phyloP scores from a whole-genome alignment of 1,140 invertebrate species.

The Lordiphosa collinella region DNA sequence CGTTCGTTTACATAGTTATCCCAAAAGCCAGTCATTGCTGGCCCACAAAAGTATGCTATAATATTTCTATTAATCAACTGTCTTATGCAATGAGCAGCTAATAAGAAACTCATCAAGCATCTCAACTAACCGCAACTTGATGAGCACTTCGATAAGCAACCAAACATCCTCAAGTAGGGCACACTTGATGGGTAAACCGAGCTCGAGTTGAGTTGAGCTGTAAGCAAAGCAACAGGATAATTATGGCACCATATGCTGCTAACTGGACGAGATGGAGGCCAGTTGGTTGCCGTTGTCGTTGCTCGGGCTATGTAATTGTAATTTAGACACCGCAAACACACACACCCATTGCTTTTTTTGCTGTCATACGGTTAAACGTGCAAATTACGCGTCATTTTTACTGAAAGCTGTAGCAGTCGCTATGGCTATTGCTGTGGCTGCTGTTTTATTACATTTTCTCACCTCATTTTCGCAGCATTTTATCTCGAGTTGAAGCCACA shows the following conservation, averaged over 20 bases:
- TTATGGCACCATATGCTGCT: conserved; percentile 64
- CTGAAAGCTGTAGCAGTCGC: conserved; percentile 53
- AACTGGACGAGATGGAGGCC: conserved; percentile 27
- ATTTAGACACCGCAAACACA: conserved; percentile 51
- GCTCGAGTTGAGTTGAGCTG: conserved; percentile 25
- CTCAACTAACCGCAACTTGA: conserved; percentile 32
- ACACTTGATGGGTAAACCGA: conserved; percentile 41
- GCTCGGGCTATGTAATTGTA: conserved; percentile 55
- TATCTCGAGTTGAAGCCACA: conserved; percentile 38
- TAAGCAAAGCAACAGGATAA: conserved; percentile 61
- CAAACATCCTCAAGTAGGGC: conserved; percentile 29
- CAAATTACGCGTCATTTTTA: conserved; percentile 71
- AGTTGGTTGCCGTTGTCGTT: conserved; percentile 15
- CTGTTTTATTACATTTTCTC: conserved; percentile 69
- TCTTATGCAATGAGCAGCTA: too few relatives aligned
- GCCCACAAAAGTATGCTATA: conserved; percentile 11
- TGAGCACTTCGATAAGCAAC: conserved; percentile 52
- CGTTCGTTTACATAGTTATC: too few relatives aligned
- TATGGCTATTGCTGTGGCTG: neutral
- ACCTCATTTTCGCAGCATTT: conserved; percentile 64
- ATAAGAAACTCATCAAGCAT: conserved; percentile 7
- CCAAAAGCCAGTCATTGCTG: too few relatives aligned
- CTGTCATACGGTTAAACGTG: conserved; percentile 70
- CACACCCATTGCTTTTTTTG: conserved; percentile 45
- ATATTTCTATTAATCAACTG: conserved; percentile 47